Conservation (phyloP, 2,113 vertebrate genomes). For the Gorilla gorilla region DNA sequence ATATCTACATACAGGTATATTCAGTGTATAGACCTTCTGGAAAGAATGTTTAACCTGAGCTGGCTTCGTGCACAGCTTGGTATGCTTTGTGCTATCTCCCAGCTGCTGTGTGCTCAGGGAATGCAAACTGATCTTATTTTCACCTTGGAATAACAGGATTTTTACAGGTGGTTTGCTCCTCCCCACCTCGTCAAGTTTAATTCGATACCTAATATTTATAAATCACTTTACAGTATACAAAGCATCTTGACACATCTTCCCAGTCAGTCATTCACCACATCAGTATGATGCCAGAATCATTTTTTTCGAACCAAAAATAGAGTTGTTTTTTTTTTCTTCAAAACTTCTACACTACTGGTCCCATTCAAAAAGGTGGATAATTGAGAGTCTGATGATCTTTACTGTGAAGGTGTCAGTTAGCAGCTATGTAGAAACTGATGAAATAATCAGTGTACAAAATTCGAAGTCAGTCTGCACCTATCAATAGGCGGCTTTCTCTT, state of each 20-base stretch:
- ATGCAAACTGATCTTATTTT: constrained; percentile 69
- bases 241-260: constrained; percentile 23
- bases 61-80: not conserved
- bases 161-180: constrained; percentile 66
- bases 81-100: constrained; percentile 46
- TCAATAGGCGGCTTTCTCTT: not conserved
- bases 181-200: constrained; percentile 57
- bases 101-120: constrained; percentile 62
- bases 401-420: not conserved
- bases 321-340: not conserved
- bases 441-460: not conserved
- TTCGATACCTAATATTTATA: constrained; percentile 65
- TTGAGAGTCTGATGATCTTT: not conserved
- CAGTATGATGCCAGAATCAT: not conserved
- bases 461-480: not conserved
- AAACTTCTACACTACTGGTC: not conserved
- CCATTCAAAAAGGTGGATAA: not conserved
- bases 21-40: not conserved
- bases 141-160: constrained; percentile 63
- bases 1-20: constrained; percentile 28
- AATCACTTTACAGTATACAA: constrained; percentile 56
- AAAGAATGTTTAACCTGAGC: not conserved
- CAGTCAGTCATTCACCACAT: not conserved
- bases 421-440: not conserved
- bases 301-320: not conserved